These are phyloP conservation scores for Bryconaethiops microstoma DNA, from an alignment of 2,797 vertebrate species.

Conservation along the genomic window DNA sequence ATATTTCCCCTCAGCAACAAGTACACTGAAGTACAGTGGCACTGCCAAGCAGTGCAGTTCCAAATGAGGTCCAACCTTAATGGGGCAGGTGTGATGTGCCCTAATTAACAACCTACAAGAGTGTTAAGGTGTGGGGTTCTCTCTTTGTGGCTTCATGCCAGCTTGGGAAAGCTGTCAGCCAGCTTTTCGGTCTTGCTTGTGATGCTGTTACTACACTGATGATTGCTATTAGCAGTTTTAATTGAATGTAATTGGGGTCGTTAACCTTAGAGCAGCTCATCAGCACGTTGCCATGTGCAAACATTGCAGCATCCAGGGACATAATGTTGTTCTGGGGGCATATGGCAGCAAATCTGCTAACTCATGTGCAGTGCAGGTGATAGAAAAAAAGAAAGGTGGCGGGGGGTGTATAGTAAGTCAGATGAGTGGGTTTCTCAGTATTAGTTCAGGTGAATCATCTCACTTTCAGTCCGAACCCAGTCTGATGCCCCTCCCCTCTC, in stretches of 20 bases:
- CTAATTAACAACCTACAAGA: conserved; percentile 73
- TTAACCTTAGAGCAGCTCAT: conserved; percentile 41
- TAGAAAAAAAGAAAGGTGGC: not conserved
- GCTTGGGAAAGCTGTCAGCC: conserved; percentile 60
- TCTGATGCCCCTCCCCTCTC: conserved; percentile 2
- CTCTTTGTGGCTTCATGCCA: conserved; percentile 44
- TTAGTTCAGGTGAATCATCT: conserved; percentile 52
- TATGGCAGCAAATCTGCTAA: conserved; percentile 34
- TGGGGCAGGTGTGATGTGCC: conserved; percentile 75
- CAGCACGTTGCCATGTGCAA: conserved; percentile 29
- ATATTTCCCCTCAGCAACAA: too few relatives aligned
- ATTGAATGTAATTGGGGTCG: conserved; percentile 43
- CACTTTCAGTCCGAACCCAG: conserved; percentile 30
- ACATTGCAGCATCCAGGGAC: conserved; percentile 24
- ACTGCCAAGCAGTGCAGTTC: too few relatives aligned
- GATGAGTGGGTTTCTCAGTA: conserved; percentile 5
- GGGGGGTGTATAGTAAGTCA: not conserved
- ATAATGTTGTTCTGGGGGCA: conserved; percentile 18
- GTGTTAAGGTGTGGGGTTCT: conserved; percentile 16
- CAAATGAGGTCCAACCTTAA: conserved; percentile 38
- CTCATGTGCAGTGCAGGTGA: not conserved
- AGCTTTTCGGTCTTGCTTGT: conserved; percentile 25
- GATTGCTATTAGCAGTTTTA: conserved; percentile 39
- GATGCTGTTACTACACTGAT: conserved; percentile 17
- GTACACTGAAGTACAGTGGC: too few relatives aligned